Conservation (phyloP, 2,888 invertebrate genomes). For the Watsonalla cultraria region DNA sequence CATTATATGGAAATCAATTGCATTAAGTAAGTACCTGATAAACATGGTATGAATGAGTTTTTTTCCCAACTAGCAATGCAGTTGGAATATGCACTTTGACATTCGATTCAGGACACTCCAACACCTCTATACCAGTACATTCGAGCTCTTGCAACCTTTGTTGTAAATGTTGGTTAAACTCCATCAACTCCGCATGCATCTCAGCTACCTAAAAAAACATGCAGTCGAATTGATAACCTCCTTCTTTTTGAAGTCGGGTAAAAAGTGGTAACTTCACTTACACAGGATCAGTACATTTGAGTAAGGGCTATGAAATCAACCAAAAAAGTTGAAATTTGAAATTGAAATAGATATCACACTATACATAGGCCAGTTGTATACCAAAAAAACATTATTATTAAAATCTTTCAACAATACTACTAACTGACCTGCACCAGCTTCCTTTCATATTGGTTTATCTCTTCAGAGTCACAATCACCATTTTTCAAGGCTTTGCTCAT, state of each 20-base stretch:
- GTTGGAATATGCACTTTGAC: slow-evolving; percentile 94
- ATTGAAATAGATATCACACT: too few species aligned
- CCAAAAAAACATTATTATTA: neutral
- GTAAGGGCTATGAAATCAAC: neutral
- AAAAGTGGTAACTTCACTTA: neutral
- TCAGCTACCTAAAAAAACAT: slow-evolving; percentile 87
- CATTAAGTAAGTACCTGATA: slow-evolving; percentile 83
- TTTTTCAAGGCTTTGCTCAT: slow-evolving; percentile 88
- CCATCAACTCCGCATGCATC: slow-evolving; percentile 96
- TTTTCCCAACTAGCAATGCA: slow-evolving; percentile 83
- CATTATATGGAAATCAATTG: neutral
- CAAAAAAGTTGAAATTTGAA: too few species aligned
- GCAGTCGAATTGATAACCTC: too few species aligned
- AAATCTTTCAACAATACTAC: too few species aligned
- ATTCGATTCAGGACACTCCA: slow-evolving; percentile 67
- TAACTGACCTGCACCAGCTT: slow-evolving; percentile 88
- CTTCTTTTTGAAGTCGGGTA: too few species aligned
- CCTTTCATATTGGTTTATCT: slow-evolving; percentile 88
- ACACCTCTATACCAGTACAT: slow-evolving; percentile 51
- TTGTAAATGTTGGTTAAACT: slow-evolving; percentile 91
- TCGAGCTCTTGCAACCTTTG: slow-evolving; percentile 79
- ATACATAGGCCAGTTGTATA: too few species aligned
- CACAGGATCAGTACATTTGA: neutral
- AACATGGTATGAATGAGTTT: slow-evolving; percentile 89
- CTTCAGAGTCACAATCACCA: slow-evolving; percentile 77